Evolutionary conservation across 2,888 invertebrate genomes (phyloP), one percentile per base, ranked within the genome.

Genomic region (Palloptera scutellata): DNA sequence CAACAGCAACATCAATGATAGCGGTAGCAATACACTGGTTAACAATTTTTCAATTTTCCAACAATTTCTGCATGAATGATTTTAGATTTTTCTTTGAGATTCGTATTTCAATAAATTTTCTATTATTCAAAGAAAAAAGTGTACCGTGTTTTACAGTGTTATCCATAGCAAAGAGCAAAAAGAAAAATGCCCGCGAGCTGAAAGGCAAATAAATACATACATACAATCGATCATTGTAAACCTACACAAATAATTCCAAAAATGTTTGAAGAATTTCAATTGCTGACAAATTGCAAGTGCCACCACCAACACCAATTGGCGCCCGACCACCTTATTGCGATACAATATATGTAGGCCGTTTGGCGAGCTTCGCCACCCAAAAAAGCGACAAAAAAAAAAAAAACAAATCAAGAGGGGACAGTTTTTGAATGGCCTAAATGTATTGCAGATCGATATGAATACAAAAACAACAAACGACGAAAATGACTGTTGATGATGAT

Each of bases 201-300:
- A 43, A 43, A 19, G 41, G 48, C 20, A 20, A 17, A 17, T 51
- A 30, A 43, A 40, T 55, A 30, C 45, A 13, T 40, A 40, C 40
- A 15, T 10, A 58, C 41, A 64, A 40, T 30, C 43, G 41, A 62
- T 43, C 51, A 52, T 9, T 20, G 63, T 30, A 4, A 30, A 30
- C 55, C 59, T 58, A 52, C 45, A 61, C 68, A 57, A 65, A 61
- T 65, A 69, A 66, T 60, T 60, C 57, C 62, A 55, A 69, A 69
- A 57, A 66, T 69, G 66, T 66, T 66, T 69, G 41, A 40, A 63
- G 69, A 69, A 69, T 69, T 66, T 69, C 69, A 66, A 69, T 69
- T 66, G 63, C 69, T 60, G 66, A 63, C 66, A 69, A 69, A 66
- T 69, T 68, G 65, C 65, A 53, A 45, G 52, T 63, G 54, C 63